Base-by-base conservation (phyloP, 2,797 vertebrate species). In the Molossus alvarezi region DNA sequence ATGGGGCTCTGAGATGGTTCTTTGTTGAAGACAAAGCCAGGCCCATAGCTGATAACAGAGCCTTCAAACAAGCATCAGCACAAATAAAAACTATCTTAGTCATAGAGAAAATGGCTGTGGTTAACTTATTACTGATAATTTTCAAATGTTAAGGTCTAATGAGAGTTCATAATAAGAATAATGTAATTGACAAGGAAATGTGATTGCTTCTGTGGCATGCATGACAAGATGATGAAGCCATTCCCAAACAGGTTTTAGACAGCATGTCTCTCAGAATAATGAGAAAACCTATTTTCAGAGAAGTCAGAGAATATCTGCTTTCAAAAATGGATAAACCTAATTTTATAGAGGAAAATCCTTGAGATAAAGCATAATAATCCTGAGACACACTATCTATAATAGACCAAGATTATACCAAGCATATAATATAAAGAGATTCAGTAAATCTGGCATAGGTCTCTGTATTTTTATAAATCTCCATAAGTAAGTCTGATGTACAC, bases 251-350 rank as follows among this genome's bases (percentile, higher is more conserved):
- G 84, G 60, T 60, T 80, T 79, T 75, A 89, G 92, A 94, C 65
- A 95, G 25, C 20, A 73, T 84, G 81, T 91, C 91, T 93, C 89
- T 62, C 76, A 89, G 73, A 94, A 92, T 75, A 88, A 71, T 14
- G 45, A 73, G 37, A 80, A 88, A 92, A 69, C 15, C 57, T 80
- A 41, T 95, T 82, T 93, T 81, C 67, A 76, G 80, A 89, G 84
- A 88, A 69, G 55, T 62, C 62, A 69, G 37, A 79, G 51, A 77
- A 75, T 33, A 86, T 86, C 20, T 81, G 51, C 83, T 77, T 82
- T 81, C 37, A 88, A 83, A 95, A 87, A 90, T 95, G n/a, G 64
- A 65, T 79, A 69, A 92, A 58, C 73, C 89, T 89, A 79, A 90
- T 71, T 93, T 89, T 80, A 81, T 48, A 85, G 77, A 88, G 33